A percentile compares a stretch with the other conserved stretches of the same genome.
Evolutionary conservation across 35 echinoderm and acorn worm genomes (phyloP).

Genomic region (Diadema setosum): DNA sequence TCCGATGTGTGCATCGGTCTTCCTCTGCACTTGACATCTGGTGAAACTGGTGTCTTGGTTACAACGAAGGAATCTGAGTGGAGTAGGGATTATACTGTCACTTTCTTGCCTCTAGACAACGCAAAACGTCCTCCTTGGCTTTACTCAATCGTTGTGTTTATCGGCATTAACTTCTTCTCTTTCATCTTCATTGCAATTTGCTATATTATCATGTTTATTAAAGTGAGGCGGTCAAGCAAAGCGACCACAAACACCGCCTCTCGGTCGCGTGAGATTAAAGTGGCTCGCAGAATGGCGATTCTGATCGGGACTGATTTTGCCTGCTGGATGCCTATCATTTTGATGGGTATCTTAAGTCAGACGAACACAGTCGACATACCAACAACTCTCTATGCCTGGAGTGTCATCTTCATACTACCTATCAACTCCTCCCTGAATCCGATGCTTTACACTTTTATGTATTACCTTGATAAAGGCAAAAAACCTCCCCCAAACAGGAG

Average conservation of each 20-base stretch:
- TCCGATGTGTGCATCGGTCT: constrained; percentile 86
- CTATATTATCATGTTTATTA: constrained; percentile 69
- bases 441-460: constrained; percentile 57
- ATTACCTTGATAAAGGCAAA: not conserved
- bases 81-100: not conserved
- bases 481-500: not conserved
- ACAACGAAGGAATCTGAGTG: not conserved
- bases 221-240: constrained; percentile 38
- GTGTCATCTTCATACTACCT: constrained; percentile 75
- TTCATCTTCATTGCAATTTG: constrained; percentile 52
- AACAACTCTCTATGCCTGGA: constrained; percentile 65
- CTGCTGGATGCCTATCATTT: constrained; percentile 90
- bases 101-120: not conserved
- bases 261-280: constrained; percentile 55
- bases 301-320: constrained; percentile 76
- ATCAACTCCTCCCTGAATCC: constrained; percentile 89
- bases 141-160: constrained; percentile 65
- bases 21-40: constrained; percentile 45
- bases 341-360: constrained; percentile 77
- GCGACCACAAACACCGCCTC: not conserved
- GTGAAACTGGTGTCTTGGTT: not conserved
- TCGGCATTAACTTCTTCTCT: constrained; percentile 55
- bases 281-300: constrained; percentile 79
- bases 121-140: constrained; percentile 44
- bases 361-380: constrained; percentile 21